Conservation (phyloP, 2,888 invertebrate species). For the Xestia c-nigrum region DNA sequence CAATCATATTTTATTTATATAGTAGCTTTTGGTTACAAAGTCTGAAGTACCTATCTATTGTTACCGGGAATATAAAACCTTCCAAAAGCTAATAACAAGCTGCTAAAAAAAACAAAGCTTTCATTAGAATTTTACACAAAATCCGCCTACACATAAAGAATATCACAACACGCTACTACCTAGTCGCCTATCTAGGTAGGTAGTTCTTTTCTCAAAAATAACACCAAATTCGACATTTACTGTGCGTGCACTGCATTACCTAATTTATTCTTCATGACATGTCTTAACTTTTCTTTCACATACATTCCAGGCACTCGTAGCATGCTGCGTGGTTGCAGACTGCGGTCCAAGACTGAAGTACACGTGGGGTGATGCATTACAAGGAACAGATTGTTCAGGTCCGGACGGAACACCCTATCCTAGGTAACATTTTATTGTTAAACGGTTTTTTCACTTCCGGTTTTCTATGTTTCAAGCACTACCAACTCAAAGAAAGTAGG, state of each 20-base stretch:
- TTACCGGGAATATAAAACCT: not conserved
- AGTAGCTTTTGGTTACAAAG: slow-evolving; percentile 35
- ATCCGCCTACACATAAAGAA: not conserved
- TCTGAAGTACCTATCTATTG: not conserved
- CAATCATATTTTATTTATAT: slow-evolving; percentile 63
- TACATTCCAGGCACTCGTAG: slow-evolving; percentile 80
- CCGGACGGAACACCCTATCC: slow-evolving; percentile 96
- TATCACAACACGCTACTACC: not conserved
- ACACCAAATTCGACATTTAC: slow-evolving; percentile 7
- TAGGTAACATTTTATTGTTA: slow-evolving; percentile 88
- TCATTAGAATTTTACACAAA: not conserved
- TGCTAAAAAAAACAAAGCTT: not conserved
- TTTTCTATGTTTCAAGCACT: slow-evolving; percentile 30
- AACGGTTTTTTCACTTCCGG: slow-evolving; percentile 37
- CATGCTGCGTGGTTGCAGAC: slow-evolving; percentile 80
- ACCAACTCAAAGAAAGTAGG: not conserved
- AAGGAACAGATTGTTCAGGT: slow-evolving; percentile 95
- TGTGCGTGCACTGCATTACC: slow-evolving; percentile 24
- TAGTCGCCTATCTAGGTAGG: not conserved
- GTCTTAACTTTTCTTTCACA: slow-evolving; percentile 51
- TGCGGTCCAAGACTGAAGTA: slow-evolving; percentile 94
- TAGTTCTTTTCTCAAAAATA: slow-evolving; percentile 1
- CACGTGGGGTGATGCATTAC: slow-evolving; percentile 96
- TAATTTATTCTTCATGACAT: slow-evolving; percentile 12
- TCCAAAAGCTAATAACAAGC: not conserved